Conservation (phyloP, 2,888 invertebrate genomes). For the Danaus chrysippus region DNA sequence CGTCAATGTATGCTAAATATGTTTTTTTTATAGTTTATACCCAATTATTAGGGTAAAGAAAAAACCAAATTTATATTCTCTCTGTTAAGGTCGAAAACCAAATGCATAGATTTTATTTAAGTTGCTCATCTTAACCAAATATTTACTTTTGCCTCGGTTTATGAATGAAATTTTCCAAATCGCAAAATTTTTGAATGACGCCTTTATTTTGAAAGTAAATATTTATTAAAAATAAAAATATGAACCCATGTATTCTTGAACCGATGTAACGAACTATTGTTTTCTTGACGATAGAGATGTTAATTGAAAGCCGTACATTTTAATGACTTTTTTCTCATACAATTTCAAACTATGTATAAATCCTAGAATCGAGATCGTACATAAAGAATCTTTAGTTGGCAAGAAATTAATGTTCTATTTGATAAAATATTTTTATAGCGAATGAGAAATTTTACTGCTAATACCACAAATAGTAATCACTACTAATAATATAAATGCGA, state of each 20-base stretch:
- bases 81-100: background rate
- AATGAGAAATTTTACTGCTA: too few relatives aligned
- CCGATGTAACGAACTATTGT: too few relatives aligned
- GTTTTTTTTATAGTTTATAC: conserved; percentile 54
- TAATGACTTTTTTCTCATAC: too few relatives aligned
- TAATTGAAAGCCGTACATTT: too few relatives aligned
- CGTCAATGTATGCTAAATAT: conserved; percentile 65
- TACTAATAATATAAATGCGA: too few relatives aligned
- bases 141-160: conserved; percentile 65
- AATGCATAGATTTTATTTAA: conserved; percentile 32
- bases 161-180: conserved; percentile 71
- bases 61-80: conserved; percentile 10
- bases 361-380: too few relatives aligned
- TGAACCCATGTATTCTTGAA: background rate
- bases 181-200: conserved; percentile 43
- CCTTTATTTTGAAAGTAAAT: conserved; percentile 23
- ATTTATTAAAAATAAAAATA: conserved; percentile 2
- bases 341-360: too few relatives aligned
- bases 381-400: too few relatives aligned
- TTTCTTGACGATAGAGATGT: too few relatives aligned
- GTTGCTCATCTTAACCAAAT: conserved; percentile 56
- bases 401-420: too few relatives aligned
- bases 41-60: background rate
- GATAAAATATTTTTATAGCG: too few relatives aligned
- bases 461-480: too few relatives aligned